Conservation (phyloP, 2,888 invertebrate species). For the Leuctra nigra region DNA sequence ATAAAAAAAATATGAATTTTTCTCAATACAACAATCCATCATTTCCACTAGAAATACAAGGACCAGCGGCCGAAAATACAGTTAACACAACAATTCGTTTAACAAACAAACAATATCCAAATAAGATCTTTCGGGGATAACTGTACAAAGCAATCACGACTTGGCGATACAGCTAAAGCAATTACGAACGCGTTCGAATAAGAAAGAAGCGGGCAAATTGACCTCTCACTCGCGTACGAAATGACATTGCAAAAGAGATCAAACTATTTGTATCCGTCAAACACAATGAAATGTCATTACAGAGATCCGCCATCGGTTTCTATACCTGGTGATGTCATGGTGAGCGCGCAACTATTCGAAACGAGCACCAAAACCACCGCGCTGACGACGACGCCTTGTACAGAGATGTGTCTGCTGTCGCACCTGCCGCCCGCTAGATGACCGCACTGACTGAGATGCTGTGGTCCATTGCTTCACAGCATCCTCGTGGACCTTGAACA, state of each 20-base stretch:
- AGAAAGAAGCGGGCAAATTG: not conserved
- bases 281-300: too few species aligned
- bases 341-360: not conserved
- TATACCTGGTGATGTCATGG: conserved; percentile 8
- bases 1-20: too few species aligned
- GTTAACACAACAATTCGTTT: too few species aligned
- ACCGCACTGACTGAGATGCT: conserved; percentile 10
- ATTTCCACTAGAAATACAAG: too few species aligned
- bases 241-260: not conserved
- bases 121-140: too few species aligned
- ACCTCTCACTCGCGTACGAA: not conserved
- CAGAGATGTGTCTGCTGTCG: not conserved
- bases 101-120: too few species aligned
- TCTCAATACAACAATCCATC: too few species aligned
- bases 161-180: not conserved
- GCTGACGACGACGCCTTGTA: conserved; percentile 1
- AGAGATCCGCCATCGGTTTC: not conserved
- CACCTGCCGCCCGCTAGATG: not conserved
- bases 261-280: not conserved
- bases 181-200: not conserved
- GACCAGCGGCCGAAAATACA: too few species aligned
- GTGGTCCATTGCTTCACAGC: not conserved
- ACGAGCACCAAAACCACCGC: too few species aligned
- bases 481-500: not conserved
- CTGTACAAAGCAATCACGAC: too few species aligned